These are phyloP conservation scores for Urocolius indicus DNA, from an alignment of 2,113 vertebrate genomes.

Conservation along the genomic window DNA sequence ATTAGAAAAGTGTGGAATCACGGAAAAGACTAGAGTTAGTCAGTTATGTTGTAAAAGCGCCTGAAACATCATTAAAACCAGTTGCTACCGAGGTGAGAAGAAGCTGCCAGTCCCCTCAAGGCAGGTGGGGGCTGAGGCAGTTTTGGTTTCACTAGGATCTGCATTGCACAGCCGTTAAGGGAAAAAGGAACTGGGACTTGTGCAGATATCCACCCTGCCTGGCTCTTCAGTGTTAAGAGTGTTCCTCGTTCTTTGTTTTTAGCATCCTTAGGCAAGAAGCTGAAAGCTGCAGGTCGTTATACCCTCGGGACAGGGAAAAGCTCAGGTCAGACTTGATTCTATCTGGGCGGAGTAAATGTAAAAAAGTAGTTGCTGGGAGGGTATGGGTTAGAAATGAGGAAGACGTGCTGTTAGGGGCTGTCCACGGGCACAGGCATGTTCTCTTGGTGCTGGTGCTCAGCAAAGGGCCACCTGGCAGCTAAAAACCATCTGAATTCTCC, in stretches of 20 bases:
- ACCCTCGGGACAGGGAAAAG: neutral
- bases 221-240: neutral
- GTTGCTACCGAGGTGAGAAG: neutral
- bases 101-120: neutral
- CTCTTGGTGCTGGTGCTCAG: neutral
- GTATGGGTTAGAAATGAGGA: neutral
- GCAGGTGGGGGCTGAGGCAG: neutral
- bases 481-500: neutral
- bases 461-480: neutral
- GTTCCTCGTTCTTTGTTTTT: neutral
- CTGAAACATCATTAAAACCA: constrained; percentile 17
- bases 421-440: rapidly evolving
- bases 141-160: neutral
- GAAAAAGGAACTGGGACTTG: neutral
- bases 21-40: constrained; percentile 66
- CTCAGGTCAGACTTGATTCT: neutral
- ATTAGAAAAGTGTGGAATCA: constrained; percentile 63
- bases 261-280: neutral
- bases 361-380: neutral
- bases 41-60: constrained; percentile 30
- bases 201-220: neutral
- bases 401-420: neutral
- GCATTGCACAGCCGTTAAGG: neutral
- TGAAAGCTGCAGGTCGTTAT: neutral
- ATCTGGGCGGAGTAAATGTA: neutral